Conservation (phyloP, 2,888 invertebrate species). For the Lucinisca nassula region DNA sequence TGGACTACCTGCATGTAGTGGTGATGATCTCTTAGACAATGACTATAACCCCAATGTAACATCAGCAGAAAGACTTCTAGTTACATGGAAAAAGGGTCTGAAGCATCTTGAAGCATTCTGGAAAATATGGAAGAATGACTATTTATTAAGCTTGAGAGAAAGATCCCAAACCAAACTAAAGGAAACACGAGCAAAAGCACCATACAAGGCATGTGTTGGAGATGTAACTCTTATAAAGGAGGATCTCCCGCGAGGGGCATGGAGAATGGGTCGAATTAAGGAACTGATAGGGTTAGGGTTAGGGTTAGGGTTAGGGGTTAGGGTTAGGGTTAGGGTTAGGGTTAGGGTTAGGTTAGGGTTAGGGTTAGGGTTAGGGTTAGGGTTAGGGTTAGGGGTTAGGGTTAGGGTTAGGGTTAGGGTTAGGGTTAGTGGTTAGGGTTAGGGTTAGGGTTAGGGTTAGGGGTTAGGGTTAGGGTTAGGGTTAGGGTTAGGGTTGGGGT, state of each 20-base stretch:
- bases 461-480: slow-evolving; percentile 22
- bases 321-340: slow-evolving; percentile 69
- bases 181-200: background rate
- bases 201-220: background rate
- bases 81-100: slow-evolving; percentile 2
- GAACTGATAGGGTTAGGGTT: slow-evolving; percentile 36
- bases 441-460: slow-evolving; percentile 59
- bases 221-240: slow-evolving; percentile 1
- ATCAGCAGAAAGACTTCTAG: background rate
- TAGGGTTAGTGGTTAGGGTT: slow-evolving; percentile 73
- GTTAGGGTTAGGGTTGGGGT: slow-evolving; percentile 17
- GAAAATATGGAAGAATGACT: slow-evolving; percentile 13
- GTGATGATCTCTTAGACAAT: too few species aligned
- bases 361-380: slow-evolving; percentile 65
- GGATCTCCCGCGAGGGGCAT: background rate
- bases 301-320: slow-evolving; percentile 60
- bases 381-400: slow-evolving; percentile 62
- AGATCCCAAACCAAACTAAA: background rate
- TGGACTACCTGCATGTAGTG: too few species aligned
- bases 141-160: slow-evolving; percentile 9
- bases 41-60: background rate
- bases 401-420: slow-evolving; percentile 72
- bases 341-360: slow-evolving; percentile 65
- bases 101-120: background rate
- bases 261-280: background rate